Evolutionary conservation across 2,888 invertebrate genomes (phyloP).

Genomic region (Agriopis aurantiaria): DNA sequence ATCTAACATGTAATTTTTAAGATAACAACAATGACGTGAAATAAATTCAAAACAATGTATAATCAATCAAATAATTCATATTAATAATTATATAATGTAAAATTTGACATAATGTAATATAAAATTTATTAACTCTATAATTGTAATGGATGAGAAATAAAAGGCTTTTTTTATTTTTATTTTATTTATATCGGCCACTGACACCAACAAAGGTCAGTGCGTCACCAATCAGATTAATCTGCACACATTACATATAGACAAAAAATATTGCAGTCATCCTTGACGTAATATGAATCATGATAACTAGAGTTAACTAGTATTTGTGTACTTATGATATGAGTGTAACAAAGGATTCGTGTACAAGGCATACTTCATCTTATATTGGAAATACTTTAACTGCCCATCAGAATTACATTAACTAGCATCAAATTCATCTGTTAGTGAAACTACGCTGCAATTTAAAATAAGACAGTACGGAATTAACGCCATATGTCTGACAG

Average conservation of each 20-base stretch:
- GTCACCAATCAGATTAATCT: slow-evolving; percentile 12
- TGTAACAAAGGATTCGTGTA: slow-evolving; percentile 9
- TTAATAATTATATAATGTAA: too few relatives aligned
- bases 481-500: too few relatives aligned
- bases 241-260: slow-evolving; percentile 5
- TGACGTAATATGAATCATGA: slow-evolving; percentile 11
- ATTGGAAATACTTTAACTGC: not conserved
- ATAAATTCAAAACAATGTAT: too few relatives aligned
- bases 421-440: not conserved
- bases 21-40: too few relatives aligned
- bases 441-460: too few relatives aligned
- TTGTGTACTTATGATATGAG: not conserved
- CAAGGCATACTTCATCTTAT: not conserved
- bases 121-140: too few relatives aligned
- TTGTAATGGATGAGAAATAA: too few relatives aligned
- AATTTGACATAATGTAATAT: too few relatives aligned
- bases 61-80: too few relatives aligned
- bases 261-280: slow-evolving; percentile 16
- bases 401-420: not conserved
- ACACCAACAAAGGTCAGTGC: not conserved
- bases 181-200: slow-evolving; percentile 11
- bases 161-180: too few relatives aligned
- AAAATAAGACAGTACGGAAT: too few relatives aligned
- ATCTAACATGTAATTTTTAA: too few relatives aligned
- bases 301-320: not conserved